Percentiles rank a stretch among this genome's conserved stretches.
Evolutionary conservation across 2,797 vertebrate species (phyloP).

Genomic region (Eremophila alpestris): DNA sequence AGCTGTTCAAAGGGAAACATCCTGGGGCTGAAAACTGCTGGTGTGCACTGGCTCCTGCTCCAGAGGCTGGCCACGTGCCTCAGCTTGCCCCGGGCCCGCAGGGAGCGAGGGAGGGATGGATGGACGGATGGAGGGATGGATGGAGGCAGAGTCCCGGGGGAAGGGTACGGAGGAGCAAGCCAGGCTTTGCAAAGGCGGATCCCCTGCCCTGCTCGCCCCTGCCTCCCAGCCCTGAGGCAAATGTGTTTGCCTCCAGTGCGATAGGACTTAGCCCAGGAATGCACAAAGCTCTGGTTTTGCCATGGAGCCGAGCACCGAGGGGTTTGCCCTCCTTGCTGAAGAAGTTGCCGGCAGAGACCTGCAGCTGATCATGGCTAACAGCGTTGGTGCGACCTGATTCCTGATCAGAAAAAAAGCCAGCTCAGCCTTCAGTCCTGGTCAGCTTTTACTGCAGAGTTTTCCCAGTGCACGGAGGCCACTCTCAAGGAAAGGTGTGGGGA

Average conservation of each 20-base stretch:
- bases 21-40: neutral
- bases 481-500: neutral
- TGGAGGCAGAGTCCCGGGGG: neutral
- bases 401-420: neutral
- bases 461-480: neutral
- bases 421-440: neutral
- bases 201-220: neutral
- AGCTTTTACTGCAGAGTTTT: neutral
- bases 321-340: neutral
- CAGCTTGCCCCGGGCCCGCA: neutral
- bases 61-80: neutral
- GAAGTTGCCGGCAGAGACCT: neutral
- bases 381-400: neutral
- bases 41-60: neutral
- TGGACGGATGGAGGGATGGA: neutral
- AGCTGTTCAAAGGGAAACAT: neutral
- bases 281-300: neutral
- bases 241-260: fast-evolving
- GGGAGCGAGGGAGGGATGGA: neutral
- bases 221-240: neutral
- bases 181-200: neutral
- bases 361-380: neutral
- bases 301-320: fast-evolving
- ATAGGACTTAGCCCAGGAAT: neutral
- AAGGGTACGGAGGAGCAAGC: neutral